Evolutionary conservation across 2,888 invertebrate genomes (phyloP).

Genomic region (Drosophila greeni): DNA sequence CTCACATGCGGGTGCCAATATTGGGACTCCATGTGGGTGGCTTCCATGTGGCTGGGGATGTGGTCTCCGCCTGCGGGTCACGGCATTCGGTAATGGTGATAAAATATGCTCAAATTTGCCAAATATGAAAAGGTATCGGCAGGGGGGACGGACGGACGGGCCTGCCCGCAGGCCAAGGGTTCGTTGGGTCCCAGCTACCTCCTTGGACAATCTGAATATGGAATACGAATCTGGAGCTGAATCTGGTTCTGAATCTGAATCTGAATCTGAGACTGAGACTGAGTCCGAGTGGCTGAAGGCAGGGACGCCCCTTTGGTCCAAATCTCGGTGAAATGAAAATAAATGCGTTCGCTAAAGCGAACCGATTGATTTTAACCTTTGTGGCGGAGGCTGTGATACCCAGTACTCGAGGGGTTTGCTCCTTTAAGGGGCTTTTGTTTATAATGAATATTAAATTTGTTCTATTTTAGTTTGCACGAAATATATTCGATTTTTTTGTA

Average conservation of each 20-base stretch:
- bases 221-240: conserved; percentile 22
- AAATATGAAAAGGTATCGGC: conserved; percentile 71
- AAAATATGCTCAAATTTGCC: conserved; percentile 76
- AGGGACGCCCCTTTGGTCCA: conserved; percentile 11
- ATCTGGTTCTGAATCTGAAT: conserved; percentile 14
- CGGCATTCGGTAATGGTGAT: conserved; percentile 70
- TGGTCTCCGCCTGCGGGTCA: conserved; percentile 63
- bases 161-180: conserved; percentile 48
- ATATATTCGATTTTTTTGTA: too few relatives aligned
- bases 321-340: conserved; percentile 76
- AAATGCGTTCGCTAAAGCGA: conserved; percentile 76
- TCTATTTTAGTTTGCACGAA: too few relatives aligned
- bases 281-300: too few relatives aligned
- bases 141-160: conserved; percentile 8
- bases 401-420: neutral
- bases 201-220: conserved; percentile 55
- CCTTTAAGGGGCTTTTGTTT: neutral
- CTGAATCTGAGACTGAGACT: conserved; percentile 29
- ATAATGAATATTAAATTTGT: too few relatives aligned
- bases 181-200: conserved; percentile 23
- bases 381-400: neutral
- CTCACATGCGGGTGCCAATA: conserved; percentile 64
- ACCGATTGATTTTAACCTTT: conserved; percentile 76
- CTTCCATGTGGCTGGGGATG: conserved; percentile 6
- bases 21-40: conserved; percentile 27